Percentiles rank a stretch among this genome's conserved stretches.
phyloP scores from a whole-genome alignment of 30 jellyfish, hydroid and myxozoan genomes.

The Chrysaora quinquecirrha region DNA sequence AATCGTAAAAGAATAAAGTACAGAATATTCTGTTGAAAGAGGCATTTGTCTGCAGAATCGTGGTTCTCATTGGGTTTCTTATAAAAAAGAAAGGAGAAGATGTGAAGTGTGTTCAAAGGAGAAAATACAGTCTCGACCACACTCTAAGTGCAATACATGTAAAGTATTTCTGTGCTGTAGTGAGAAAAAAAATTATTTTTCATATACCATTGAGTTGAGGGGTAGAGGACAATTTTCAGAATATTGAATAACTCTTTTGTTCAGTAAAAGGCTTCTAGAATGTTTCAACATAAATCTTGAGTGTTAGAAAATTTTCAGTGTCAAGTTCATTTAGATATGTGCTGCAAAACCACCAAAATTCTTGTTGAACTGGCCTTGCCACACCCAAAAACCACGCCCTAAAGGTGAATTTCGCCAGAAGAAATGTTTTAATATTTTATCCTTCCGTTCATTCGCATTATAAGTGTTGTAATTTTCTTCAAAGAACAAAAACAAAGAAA shows the following conservation, averaged over 20 bases:
- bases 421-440: neutral
- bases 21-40: constrained; percentile 42
- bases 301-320: neutral
- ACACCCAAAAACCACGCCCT: constrained; percentile 3
- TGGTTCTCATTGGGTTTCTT: constrained; percentile 72
- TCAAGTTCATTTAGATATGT: neutral
- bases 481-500: too few relatives aligned
- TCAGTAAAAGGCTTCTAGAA: neutral
- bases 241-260: neutral
- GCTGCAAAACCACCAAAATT: neutral
- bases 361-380: neutral
- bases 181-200: constrained; percentile 60
- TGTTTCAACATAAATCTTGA: neutral
- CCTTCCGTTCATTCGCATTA: neutral
- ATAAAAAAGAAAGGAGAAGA: constrained; percentile 64
- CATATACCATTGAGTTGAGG: constrained; percentile 43
- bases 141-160: constrained; percentile 62
- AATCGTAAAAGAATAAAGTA: constrained; percentile 40
- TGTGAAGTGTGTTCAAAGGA: constrained; percentile 81
- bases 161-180: constrained; percentile 47
- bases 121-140: constrained; percentile 40
- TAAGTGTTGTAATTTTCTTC: neutral
- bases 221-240: neutral
- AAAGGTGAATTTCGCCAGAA: neutral
- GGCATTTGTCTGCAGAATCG: constrained; percentile 57